phyloP scores from a whole-genome alignment of 2,888 invertebrate genomes.

The Hirtodrosophila duncani region DNA sequence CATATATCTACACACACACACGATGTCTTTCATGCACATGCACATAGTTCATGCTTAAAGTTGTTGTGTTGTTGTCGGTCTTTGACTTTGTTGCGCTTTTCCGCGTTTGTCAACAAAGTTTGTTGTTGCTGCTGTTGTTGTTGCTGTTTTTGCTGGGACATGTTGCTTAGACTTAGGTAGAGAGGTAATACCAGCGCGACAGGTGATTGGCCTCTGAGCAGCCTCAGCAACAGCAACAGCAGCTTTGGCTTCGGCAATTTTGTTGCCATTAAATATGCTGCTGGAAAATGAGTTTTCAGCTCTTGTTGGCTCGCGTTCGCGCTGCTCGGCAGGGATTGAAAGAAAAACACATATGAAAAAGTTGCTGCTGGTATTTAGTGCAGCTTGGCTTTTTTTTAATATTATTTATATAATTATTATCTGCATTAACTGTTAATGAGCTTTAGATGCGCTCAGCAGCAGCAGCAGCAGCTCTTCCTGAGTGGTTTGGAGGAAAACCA shows the following conservation, averaged over 20 bases:
- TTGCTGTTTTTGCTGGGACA: slow-evolving; percentile 3
- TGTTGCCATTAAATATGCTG: slow-evolving; percentile 40
- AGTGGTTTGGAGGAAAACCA: slow-evolving; percentile 18
- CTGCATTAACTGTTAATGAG: slow-evolving; percentile 52
- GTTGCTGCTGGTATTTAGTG: slow-evolving; percentile 46
- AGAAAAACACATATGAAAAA: slow-evolving; percentile 10
- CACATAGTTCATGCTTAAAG: not conserved
- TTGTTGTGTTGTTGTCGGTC: slow-evolving; percentile 40
- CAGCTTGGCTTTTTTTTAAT: slow-evolving; percentile 22
- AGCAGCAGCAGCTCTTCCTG: slow-evolving; percentile 28
- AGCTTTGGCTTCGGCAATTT: slow-evolving; percentile 50
- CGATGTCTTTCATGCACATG: no score
- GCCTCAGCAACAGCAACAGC: no score
- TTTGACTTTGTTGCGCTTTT: slow-evolving; percentile 53
- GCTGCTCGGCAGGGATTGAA: slow-evolving; percentile 11
- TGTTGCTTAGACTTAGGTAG: no score
- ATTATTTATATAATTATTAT: not conserved
- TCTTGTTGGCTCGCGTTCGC: slow-evolving; percentile 28
- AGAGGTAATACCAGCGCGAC: no score
- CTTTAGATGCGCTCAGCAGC: slow-evolving; percentile 15
- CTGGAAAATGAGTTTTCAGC: slow-evolving; percentile 39
- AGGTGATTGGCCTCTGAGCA: slow-evolving; percentile 59
- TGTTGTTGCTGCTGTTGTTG: slow-evolving; percentile 5
- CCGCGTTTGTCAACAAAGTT: slow-evolving; percentile 55
- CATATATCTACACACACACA: slow-evolving; percentile 14